Evolutionary conservation across 2,113 vertebrate genomes (phyloP), one percentile per base, ranked within the genome.

Genomic region (Boleophthalmus pectinirostris): DNA sequence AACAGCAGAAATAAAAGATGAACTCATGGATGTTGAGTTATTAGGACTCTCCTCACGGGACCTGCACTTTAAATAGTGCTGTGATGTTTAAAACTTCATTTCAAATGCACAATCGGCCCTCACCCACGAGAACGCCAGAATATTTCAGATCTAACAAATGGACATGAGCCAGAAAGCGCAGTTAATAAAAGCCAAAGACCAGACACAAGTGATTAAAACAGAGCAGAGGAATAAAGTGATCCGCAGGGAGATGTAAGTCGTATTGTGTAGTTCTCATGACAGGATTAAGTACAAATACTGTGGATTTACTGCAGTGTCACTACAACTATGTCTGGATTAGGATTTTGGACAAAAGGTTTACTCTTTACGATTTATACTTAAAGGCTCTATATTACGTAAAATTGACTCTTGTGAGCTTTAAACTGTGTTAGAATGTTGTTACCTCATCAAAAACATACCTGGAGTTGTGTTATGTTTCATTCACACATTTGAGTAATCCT

Each of bases 51-150:
- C 66, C 92, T 91, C 84, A 21, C 45, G 88, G 89, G 93, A 93
- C 72, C 77, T 8, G 14, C 68, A 61, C 85, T 90, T 92, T 88
- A 91, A 93, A 93, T 86, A 90, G 88, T 82, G 85, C 83, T 84
- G 82, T 84, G 68, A 90, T 90, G 78, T 88, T 91, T 78, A 74
- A 88, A 86, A 88, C 85, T 91, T 92, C 21, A 93, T 94, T 93
- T 93, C 77, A 84, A 82, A 87, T 80, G 78, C 90, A 92, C 90
- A 94, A 91, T 92, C 91, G 90, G 80, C 90, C 74, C 64, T 73
- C 73, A 78, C 89, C 88, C 90, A 80, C 0, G 83, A 88, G 91
- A 89, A 21, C 51, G 74, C 46, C 83, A 88, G 82, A n/a, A 80
- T 83, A 91, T 90, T 91, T 90, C 88, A 91, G 85, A 92, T 90